These are phyloP conservation scores for Aradus depressus DNA, from an alignment of 2,888 invertebrate species.

Conservation along the genomic window DNA sequence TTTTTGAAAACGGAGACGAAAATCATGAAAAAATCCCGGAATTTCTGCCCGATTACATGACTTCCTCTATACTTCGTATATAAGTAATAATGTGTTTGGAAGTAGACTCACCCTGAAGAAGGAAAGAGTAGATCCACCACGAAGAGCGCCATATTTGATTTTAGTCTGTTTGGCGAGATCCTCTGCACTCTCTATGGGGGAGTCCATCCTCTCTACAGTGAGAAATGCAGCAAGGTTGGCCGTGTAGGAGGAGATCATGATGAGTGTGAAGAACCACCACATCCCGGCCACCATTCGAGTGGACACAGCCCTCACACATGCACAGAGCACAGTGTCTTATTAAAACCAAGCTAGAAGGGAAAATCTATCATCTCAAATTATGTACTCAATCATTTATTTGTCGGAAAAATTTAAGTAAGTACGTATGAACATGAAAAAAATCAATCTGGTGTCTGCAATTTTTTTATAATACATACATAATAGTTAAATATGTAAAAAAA, in stretches of 20 bases:
- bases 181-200: conserved; percentile 89
- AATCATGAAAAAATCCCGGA: too few species aligned
- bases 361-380: neutral
- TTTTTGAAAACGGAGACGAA: too few species aligned
- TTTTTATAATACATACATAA: too few species aligned
- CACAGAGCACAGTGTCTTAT: neutral
- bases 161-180: conserved; percentile 92
- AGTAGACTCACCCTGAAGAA: conserved; percentile 72
- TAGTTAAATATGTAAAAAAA: too few species aligned
- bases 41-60: too few species aligned
- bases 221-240: conserved; percentile 91
- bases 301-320: conserved; percentile 60
- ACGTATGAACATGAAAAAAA: too few species aligned
- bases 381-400: neutral
- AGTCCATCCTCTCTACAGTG: conserved; percentile 85
- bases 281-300: conserved; percentile 83
- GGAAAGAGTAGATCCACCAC: conserved; percentile 83
- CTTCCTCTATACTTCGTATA: neutral
- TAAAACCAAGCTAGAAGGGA: neutral
- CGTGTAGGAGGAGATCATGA: conserved; percentile 94
- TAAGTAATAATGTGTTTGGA: neutral
- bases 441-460: too few species aligned
- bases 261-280: conserved; percentile 93
- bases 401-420: too few species aligned
- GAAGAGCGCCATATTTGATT: conserved; percentile 92